These are phyloP conservation scores for Cyprinodon tularosa DNA, from an alignment of 2,113 vertebrate species.

Conservation along the genomic window DNA sequence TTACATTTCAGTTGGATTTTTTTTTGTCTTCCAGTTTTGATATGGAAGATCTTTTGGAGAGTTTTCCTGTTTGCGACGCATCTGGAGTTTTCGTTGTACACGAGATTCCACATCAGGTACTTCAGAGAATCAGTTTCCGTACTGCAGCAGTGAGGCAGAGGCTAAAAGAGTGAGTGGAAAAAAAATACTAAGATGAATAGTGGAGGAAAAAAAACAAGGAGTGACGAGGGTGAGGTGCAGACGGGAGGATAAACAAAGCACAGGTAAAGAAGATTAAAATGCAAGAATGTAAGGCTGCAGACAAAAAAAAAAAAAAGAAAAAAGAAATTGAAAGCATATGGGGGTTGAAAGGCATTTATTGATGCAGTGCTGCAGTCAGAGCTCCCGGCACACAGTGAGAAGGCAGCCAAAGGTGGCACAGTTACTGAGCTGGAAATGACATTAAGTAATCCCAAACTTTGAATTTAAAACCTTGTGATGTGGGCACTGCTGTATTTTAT, in stretches of 20 bases:
- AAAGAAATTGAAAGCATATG: slow-evolving; percentile 39
- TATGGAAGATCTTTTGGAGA: slow-evolving; percentile 45
- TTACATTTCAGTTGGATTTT: slow-evolving; percentile 49
- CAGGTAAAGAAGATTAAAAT: slow-evolving; percentile 50
- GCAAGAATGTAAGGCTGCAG: slow-evolving; percentile 17
- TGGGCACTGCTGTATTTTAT: slow-evolving; percentile 50
- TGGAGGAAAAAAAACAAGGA: slow-evolving; percentile 25
- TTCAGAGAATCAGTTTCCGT: slow-evolving; percentile 68
- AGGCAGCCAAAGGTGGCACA: slow-evolving; percentile 61
- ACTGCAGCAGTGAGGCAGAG: slow-evolving; percentile 30
- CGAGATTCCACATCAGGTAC: slow-evolving; percentile 67
- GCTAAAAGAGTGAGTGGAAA: slow-evolving; percentile 48
- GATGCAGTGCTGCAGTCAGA: slow-evolving; percentile 38
- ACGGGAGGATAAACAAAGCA: slow-evolving; percentile 56
- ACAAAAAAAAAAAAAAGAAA: slow-evolving; percentile 31
- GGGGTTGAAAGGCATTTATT: slow-evolving; percentile 34
- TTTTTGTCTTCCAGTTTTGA: slow-evolving; percentile 14
- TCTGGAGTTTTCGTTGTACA: slow-evolving; percentile 64
- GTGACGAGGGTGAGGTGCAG: slow-evolving; percentile 35
- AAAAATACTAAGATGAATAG: slow-evolving; percentile 46
- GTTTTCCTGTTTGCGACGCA: slow-evolving; percentile 52
- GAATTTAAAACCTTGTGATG: slow-evolving; percentile 52
- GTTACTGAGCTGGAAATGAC: slow-evolving; percentile 62
- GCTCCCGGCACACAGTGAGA: slow-evolving; percentile 45
- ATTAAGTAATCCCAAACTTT: slow-evolving; percentile 45